Base-by-base conservation (phyloP, 1,140 invertebrate genomes). In the Epicauta chinensis region DNA sequence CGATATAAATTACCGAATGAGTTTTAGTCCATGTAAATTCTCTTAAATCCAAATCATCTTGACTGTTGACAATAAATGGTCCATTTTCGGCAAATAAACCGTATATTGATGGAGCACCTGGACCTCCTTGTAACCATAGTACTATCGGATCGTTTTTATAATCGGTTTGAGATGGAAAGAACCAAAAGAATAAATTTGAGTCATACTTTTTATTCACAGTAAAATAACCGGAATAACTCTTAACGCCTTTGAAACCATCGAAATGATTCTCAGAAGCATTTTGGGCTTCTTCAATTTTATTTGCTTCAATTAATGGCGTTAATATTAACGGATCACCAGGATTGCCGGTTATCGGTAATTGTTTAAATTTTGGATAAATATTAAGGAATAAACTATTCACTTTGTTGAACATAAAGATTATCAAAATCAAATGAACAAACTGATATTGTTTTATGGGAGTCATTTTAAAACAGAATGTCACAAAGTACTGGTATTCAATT, bases 131-230 rank as follows among this genome's bases (percentile, higher is more conserved):
- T 9, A 89, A 72, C 86, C 86, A 89, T 12, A 89, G 61, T 2
- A 87, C 53, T 3, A 89, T 75, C 7, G 86, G 86, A 2, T 77
- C 76, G 14, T 66, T 68, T 32, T 66, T 65, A 40, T 63, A 64
- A 36, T 70, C 62, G 4, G 58, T 70, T 59, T 77, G 71, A 1
- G 82, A 73, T 13, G 84, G 83, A 60, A 89, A 88, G 66, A 82
- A 89, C 86, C 86, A 89, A 68, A 89, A 88, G 66, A 86, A 89
- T 53, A 84, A 66, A 68, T 89, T 86, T 2, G 82, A 84, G 59
- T 81, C 73, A 55, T 72, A 79, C 1, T 68, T 63, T 66, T 80
- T 75, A 62, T 89, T 78, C 2, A 88, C 80, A 1, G 85, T 88
- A 10, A 89, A 75, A 60, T 80, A 87, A 11, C 85, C 87, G 30